phyloP scores from a whole-genome alignment of 37 sponge, comb jelly and placozoan species.

The Lycopodina hypogea region DNA sequence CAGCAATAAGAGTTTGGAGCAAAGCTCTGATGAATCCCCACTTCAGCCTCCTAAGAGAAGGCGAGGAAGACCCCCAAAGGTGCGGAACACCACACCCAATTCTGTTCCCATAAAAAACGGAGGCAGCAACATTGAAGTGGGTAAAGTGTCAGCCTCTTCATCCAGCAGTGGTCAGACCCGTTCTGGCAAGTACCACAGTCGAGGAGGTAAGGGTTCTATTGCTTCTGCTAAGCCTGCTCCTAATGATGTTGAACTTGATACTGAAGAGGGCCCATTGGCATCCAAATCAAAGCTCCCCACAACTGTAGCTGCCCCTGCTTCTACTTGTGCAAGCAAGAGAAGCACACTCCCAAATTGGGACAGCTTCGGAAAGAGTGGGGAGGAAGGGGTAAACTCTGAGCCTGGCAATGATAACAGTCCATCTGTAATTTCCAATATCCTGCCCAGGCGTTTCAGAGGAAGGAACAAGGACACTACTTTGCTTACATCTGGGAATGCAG shows the following conservation, averaged over 20 bases:
- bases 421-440: no score
- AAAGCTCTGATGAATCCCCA: not conserved
- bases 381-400: no score
- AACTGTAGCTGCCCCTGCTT: no score
- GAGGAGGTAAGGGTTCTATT: not conserved
- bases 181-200: not conserved
- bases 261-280: slow-evolving; percentile 5
- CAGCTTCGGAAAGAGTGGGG: no score
- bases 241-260: not conserved
- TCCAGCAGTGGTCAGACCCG: not conserved
- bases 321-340: no score
- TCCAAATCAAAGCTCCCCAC: not conserved
- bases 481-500: no score
- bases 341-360: no score
- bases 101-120: not conserved
- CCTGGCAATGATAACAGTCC: no score
- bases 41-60: slow-evolving; percentile 5
- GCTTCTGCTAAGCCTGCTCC: not conserved
- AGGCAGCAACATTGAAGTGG: not conserved
- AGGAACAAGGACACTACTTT: no score
- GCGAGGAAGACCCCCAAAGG: slow-evolving; percentile 2
- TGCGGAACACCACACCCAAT: not conserved
- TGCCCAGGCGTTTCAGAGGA: no score
- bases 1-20: not conserved
- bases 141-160: not conserved